Base-by-base conservation (phyloP, 2,113 vertebrate genomes). In the Pelobates fuscus region DNA sequence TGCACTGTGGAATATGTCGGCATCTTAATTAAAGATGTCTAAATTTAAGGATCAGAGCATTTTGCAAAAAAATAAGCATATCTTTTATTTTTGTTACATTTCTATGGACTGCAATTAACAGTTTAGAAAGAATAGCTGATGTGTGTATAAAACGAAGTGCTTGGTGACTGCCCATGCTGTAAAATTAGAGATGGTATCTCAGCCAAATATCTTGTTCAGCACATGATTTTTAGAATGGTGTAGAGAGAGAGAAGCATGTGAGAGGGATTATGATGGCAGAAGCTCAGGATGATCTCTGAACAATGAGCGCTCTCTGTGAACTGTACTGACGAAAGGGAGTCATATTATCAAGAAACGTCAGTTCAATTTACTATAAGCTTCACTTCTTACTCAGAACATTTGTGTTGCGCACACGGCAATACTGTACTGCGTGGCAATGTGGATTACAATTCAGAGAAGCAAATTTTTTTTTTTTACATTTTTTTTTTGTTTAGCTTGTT, bases 161-260 rank as follows among this genome's bases (percentile, higher is more conserved):
- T 65, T 23, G 37, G n/a, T 32, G 37, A 61, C 57, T 62, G 26
- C 52, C 18, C 44, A 17, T 7, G 12, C 58, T 30, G 11, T 46
- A 18, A 24, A 26, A 4, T 71, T 59, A 44, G 15, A 60, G 55
- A 25, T 70, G 20, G 62, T 72, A 72, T 72, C 18, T 6, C 32
- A 37, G 69, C 32, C 18, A 60, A 12, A 49, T 18, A 46, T 10
- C 54, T 60, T 21, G 25, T 17, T 61, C n/a, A 46, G 41, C 69
- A 63, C 43, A 72, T 62, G 70, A 72, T 60, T 63, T 26, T 27
- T 37, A 17, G 27, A 62, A 32, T 54, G 17, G 30, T 17, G 30
- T 52, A 24, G 70, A 15, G 15, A 37, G 11, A 55, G 37, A 63
- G n/a, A 7, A 63, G 32, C 70, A 72, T 72, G 70, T 72, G 70